Base-by-base conservation (phyloP, 2,113 vertebrate genomes). In the Nannobrachium achirus region DNA sequence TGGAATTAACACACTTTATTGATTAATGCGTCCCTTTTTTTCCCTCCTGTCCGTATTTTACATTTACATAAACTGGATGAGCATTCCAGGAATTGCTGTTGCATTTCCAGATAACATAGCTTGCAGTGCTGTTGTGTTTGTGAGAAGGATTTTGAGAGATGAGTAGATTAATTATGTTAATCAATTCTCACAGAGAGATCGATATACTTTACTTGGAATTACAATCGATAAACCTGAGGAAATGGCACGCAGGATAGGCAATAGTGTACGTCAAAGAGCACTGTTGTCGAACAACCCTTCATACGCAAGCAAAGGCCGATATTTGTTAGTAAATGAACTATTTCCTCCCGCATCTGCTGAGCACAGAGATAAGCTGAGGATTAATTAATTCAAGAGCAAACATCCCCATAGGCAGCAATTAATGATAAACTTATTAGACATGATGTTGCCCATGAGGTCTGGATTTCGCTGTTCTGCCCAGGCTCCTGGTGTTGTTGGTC, bases 371-470 rank as follows among this genome's bases (percentile, higher is more conserved):
- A 78, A 33, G 6, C 65, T 82, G 58, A 80, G 74, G 85, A 89
- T 78, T 89, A 90, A 91, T 93, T 92, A 90, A 92, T 90, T 93
- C 78, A 91, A 88, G 86, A 92, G 75, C 79, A 87, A 88, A 84
- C 45, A 86, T 92, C 90, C 90, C 92, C 81, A 80, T 83, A 83
- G 89, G 89, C 86, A 87, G 78, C 79, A 91, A 91, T 92, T 92
- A 91, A 93, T 86, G 87, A 90, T 91, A 91, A 91, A 90, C 76
- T 81, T 92, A 90, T 92, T 90, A 92, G 88, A 91, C 73, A 58
- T 86, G 85, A 91, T 88, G 86, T 75, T 82, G 72, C 91, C 89
- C 86, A 73, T 79, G 88, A 91, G 92, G 88, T 86, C 85, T 86
- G 78, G 81, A 85, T 87, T 82, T 86, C 79, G 76, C 82, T 73